phyloP scores from a whole-genome alignment of 2,888 invertebrate species.

The Synanthedon formicaeformis region DNA sequence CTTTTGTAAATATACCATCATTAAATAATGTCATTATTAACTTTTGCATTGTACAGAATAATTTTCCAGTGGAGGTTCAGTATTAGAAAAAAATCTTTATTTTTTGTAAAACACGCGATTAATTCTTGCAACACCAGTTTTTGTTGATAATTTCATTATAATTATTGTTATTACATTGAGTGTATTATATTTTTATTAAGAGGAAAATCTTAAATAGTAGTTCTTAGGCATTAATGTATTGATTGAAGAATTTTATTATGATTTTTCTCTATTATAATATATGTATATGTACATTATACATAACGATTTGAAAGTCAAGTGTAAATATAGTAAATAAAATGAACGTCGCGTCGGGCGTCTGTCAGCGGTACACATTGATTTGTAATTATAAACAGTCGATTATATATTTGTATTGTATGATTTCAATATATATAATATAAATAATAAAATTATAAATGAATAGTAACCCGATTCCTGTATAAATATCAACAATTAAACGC shows the following conservation, averaged over 20 bases:
- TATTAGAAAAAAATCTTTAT: slow-evolving; percentile 32
- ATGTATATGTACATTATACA: slow-evolving; percentile 65
- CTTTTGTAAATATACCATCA: slow-evolving; percentile 60
- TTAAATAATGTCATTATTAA: slow-evolving; percentile 11
- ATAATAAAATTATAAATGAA: slow-evolving; percentile 28
- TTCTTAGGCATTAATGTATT: slow-evolving; percentile 68
- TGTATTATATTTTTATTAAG: slow-evolving; percentile 70
- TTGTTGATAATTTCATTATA: slow-evolving; percentile 46
- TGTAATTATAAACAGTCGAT: slow-evolving; percentile 11
- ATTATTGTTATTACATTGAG: slow-evolving; percentile 57
- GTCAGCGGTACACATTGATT: slow-evolving; percentile 37
- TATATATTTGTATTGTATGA: slow-evolving; percentile 63
- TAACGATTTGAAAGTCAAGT: slow-evolving; percentile 60
- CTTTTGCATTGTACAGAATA: slow-evolving; percentile 13
- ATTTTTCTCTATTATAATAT: slow-evolving; percentile 65
- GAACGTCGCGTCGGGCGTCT: slow-evolving; percentile 41
- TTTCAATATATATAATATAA: slow-evolving; percentile 40
- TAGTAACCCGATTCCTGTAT: slow-evolving; percentile 44
- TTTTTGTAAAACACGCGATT: slow-evolving; percentile 7
- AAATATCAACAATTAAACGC: slow-evolving; percentile 30
- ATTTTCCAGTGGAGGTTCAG: slow-evolving; percentile 44
- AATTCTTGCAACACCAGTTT: slow-evolving; percentile 33
- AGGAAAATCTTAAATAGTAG: slow-evolving; percentile 67
- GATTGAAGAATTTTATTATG: slow-evolving; percentile 68
- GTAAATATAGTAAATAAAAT: slow-evolving; percentile 64